These are phyloP conservation scores for Venusia cambrica DNA, from an alignment of 2,888 invertebrate genomes.

Conservation along the genomic window DNA sequence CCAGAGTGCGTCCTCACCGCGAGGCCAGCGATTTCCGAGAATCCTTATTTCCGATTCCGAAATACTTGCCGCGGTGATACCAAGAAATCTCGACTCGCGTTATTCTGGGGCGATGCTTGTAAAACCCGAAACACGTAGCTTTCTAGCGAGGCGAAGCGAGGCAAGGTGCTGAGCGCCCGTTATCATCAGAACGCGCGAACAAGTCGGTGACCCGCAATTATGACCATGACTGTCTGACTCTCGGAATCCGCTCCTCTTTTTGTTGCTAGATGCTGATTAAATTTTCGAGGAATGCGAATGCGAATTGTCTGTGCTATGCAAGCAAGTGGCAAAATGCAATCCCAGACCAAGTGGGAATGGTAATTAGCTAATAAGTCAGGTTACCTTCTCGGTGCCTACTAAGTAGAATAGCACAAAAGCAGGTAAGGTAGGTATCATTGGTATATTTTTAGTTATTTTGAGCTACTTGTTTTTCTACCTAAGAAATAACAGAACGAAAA, in stretches of 20 bases:
- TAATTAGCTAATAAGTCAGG: no score
- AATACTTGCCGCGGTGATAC: conserved; percentile 69
- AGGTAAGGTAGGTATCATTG: no score
- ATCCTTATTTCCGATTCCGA: conserved; percentile 78
- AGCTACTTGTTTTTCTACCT: neutral
- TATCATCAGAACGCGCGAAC: conserved; percentile 68
- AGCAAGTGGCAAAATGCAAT: conserved; percentile 20
- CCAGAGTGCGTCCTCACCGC: conserved; percentile 43
- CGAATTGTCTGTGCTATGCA: conserved; percentile 17
- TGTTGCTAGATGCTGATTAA: conserved; percentile 22
- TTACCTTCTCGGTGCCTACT: no score
- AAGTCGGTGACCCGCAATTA: conserved; percentile 64
- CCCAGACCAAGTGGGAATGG: conserved; percentile 14
- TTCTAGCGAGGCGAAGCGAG: conserved; percentile 69
- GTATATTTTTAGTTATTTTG: neutral
- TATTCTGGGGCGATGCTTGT: conserved; percentile 74
- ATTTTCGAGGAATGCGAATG: conserved; percentile 21
- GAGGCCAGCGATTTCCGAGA: conserved; percentile 72
- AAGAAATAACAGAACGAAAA: conserved; percentile 11
- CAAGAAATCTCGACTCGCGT: conserved; percentile 67
- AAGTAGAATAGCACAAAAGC: no score
- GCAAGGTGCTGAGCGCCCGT: conserved; percentile 63
- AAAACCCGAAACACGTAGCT: conserved; percentile 69
- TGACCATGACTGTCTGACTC: conserved; percentile 43
- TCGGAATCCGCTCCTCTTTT: conserved; percentile 28